Percentiles rank a stretch among this genome's conserved stretches.
phyloP scores from a whole-genome alignment of 2,888 invertebrate genomes.

The Teleogryllus oceanicus region DNA sequence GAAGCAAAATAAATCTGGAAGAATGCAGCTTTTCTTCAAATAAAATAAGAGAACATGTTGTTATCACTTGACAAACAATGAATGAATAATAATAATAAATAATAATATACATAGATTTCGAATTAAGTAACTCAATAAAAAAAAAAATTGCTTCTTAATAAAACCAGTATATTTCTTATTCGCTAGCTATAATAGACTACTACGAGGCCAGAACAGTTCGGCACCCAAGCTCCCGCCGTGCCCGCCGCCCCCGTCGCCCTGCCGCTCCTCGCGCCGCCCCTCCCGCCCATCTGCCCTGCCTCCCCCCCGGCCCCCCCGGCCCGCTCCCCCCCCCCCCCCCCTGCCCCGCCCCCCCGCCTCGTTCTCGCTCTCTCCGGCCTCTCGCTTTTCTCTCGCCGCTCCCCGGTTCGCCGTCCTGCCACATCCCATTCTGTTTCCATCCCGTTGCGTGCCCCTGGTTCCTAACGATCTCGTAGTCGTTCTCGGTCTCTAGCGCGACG shows the following conservation, averaged over 20 bases:
- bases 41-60: slow-evolving; percentile 34
- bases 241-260: neutral
- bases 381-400: neutral
- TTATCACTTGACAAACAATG: slow-evolving; percentile 36
- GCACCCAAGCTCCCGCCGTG: slow-evolving; percentile 6
- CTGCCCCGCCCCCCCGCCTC: neutral
- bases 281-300: neutral
- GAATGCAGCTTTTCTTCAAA: slow-evolving; percentile 36
- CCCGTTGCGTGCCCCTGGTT: too few species aligned
- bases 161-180: slow-evolving; percentile 18
- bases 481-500: too few species aligned
- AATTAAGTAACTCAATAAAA: slow-evolving; percentile 37
- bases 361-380: neutral
- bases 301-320: neutral
- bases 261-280: neutral
- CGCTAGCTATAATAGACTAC: slow-evolving; percentile 18
- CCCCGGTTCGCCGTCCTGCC: too few species aligned
- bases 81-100: slow-evolving; percentile 33
- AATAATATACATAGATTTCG: slow-evolving; percentile 37
- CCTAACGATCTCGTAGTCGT: too few species aligned
- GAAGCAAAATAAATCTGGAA: slow-evolving; percentile 37
- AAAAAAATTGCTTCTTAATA: slow-evolving; percentile 36
- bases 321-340: neutral
- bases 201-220: slow-evolving; percentile 18
- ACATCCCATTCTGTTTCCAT: too few species aligned